phyloP scores from a whole-genome alignment of 2,888 invertebrate genomes.

The Dastarcus helophoroides region DNA sequence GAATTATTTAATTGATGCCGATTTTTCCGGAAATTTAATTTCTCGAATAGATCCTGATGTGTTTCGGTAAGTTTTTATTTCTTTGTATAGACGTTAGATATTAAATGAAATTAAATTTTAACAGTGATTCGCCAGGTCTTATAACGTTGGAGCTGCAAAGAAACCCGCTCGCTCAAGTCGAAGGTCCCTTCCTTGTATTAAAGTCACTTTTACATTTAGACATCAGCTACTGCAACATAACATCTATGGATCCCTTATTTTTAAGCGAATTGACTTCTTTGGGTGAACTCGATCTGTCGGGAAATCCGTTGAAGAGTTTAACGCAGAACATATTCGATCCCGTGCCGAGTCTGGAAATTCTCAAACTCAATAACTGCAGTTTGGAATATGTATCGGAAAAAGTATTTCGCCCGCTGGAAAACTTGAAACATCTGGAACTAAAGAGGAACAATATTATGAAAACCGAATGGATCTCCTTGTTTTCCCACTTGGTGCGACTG shows the following conservation, averaged over 20 bases:
- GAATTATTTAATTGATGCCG: constrained; percentile 56
- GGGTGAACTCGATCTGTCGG: constrained; percentile 56
- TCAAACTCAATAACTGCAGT: constrained; percentile 55
- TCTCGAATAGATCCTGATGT: constrained; percentile 52
- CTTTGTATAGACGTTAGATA: neutral
- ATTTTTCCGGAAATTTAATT: constrained; percentile 56
- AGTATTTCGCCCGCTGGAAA: constrained; percentile 46
- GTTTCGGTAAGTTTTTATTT: constrained; percentile 44
- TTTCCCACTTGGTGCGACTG: constrained; percentile 48
- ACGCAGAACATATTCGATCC: constrained; percentile 50
- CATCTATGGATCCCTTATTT: constrained; percentile 47
- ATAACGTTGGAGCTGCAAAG: constrained; percentile 59
- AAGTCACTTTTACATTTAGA: constrained; percentile 56
- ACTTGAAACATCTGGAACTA: constrained; percentile 53
- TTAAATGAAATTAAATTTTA: constrained; percentile 1
- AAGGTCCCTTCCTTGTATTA: constrained; percentile 54
- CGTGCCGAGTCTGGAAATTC: constrained; percentile 50
- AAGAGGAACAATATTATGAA: constrained; percentile 49
- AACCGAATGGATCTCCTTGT: constrained; percentile 49
- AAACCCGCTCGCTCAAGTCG: constrained; percentile 49
- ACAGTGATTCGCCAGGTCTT: constrained; percentile 56
- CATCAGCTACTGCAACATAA: constrained; percentile 52
- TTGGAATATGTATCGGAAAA: constrained; percentile 45
- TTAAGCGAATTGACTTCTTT: constrained; percentile 55
- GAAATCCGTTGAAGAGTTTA: constrained; percentile 50